Base-by-base conservation (phyloP, 53 echinoderm and acorn worm genomes). In the Zoroaster sp. region DNA sequence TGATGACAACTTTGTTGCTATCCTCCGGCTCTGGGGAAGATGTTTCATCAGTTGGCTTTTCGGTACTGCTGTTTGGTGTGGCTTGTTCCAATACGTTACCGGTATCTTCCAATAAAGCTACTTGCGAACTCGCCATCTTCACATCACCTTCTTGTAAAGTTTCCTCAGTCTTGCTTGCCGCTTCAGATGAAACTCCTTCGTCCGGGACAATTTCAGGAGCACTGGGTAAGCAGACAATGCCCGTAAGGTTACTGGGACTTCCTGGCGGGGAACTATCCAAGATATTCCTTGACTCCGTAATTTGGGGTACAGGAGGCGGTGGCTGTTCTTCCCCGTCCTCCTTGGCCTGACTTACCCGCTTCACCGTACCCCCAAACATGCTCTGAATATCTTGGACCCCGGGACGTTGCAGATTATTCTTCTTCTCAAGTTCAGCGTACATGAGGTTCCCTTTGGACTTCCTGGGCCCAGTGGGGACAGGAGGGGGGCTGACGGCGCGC, bases 371-470 rank as follows among this genome's bases (percentile, higher is more conserved):
- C 1, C 81, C 81, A 4, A 81, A 81, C 44, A 11, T 41, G 81
- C 43, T 81, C 32, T 41, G 66, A 32, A 81, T 40, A 42, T 81
- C 81, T 42, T 34, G 42, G 44, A 81, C 80, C 0, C 40, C 28
- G 41, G 40, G 18, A 31, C 55, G 25, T 13, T 25, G 81, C 28
- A 81, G 12, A 17, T 81, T 81, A 13, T 14, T 81, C 68, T 81
- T 81, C 67, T 81, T 81, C 9, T 9, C 37, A 6, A 81, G 66
- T 31, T 81, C 81, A 13, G 81, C 66, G 81, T 81, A 81, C 81
- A 67, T 65, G 81, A 18, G 17, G 76, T 34, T 51, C 2, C 67
- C 33, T 14, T 28, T 21, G 30, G 28, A 28, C 4, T 40, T 10
- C 18, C 78, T 59, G 15, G 81, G 81, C 14, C 81, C 81, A 31